Base-by-base conservation (phyloP, 2,797 vertebrate species). In the Neomorphus geoffroyi region DNA sequence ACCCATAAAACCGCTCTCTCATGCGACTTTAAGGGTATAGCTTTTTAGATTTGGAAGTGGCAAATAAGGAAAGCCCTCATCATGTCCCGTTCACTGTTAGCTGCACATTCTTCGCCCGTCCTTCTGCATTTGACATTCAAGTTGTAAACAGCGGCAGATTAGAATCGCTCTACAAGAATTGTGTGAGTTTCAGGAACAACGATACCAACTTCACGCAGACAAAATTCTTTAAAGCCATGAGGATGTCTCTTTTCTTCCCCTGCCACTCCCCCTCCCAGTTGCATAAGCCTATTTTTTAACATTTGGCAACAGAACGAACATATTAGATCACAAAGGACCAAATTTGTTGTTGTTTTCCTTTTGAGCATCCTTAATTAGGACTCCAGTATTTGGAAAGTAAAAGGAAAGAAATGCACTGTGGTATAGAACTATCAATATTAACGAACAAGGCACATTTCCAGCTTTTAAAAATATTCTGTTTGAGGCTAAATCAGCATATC, bases 281-380 rank as follows among this genome's bases (percentile, higher is more conserved):
- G 88, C 78, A 75, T 70, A 94, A 90, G 77, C 92, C 83, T 81
- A 86, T 94, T 96, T 96, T 94, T 88, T 92, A 93, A 65, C 28
- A 54, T 61, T 80, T 94, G 92, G 73, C 93, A 92, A 81, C 15
- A 79, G 75, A 93, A 88, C 0, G 2, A 80, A 90, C 15, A 18
- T 22, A 61, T 53, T 84, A 58, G 87, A 86, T 91, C 92, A 95
- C 80, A 93, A 93, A 93, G 83, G 80, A 96, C 88, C 66, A 48
- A 84, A 86, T 90, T 67, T 90, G 28, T 79, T 96, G 85, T 58
- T 90, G 74, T 81, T 93, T 93, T 90, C 56, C 54, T 94, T 94
- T 23, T 43, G 30, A 95, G 86, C 46, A 48, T 75, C 66, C 51
- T 88, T 93, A 95, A 96, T 94, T 94, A 92, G 93, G 80, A 46